These are phyloP conservation scores for Macropus fuliginosus DNA, from an alignment of 2,797 vertebrate species.

Conservation along the genomic window DNA sequence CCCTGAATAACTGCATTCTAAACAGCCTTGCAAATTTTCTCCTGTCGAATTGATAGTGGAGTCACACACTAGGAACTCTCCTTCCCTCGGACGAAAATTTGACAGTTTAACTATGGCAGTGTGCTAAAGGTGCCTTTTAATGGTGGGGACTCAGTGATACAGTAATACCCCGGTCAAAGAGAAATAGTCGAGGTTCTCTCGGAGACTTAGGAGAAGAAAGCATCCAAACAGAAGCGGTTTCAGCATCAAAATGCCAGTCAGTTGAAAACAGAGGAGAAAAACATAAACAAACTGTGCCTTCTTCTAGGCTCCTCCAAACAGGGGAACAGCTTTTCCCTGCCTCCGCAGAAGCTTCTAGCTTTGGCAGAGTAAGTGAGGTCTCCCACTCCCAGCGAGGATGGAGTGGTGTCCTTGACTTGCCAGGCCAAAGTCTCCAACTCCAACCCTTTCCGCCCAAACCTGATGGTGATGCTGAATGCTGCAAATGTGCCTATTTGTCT, in stretches of 20 bases:
- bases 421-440: conserved; percentile 40
- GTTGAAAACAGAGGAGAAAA: not conserved
- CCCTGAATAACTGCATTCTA: conserved; percentile 56
- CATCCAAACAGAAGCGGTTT: not conserved
- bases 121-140: not conserved
- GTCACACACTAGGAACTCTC: conserved; percentile 32
- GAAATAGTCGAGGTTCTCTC: not conserved
- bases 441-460: not conserved
- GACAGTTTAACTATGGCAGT: conserved; percentile 50
- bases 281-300: not conserved
- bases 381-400: conserved; percentile 9
- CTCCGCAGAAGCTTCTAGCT: conserved; percentile 55
- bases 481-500: conserved; percentile 73
- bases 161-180: not conserved
- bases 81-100: conserved; percentile 70
- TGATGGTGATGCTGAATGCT: conserved; percentile 61
- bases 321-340: not conserved
- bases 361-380: conserved; percentile 16
- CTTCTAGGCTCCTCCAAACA: conserved; percentile 25
- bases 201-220: not conserved
- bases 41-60: conserved; percentile 6
- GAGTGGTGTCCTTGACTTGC: conserved; percentile 1
- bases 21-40: conserved; percentile 67
- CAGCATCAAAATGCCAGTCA: not conserved
- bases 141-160: not conserved